Percentiles rank a stretch among this genome's conserved stretches.
Conservation (phyloP, 2,888 invertebrate genomes). For the Thereva nobilitata region DNA sequence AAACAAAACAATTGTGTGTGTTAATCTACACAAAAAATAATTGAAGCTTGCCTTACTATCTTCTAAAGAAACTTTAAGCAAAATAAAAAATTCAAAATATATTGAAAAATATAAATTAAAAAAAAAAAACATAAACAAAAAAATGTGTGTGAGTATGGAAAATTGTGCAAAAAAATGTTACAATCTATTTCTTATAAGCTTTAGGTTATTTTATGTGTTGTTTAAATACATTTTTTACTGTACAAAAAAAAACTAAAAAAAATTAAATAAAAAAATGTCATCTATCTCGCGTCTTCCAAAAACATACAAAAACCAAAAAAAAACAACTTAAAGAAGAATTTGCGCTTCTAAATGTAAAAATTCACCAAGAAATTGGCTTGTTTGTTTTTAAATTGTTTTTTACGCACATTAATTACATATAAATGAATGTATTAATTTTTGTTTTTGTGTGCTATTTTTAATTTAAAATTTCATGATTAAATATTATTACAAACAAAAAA, state of each 20-base stretch:
- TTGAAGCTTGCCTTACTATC: slow-evolving; percentile 32
- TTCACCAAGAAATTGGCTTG: too few relatives aligned
- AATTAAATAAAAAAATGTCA: slow-evolving; percentile 5
- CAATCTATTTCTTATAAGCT: too few relatives aligned
- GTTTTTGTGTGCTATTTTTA: too few relatives aligned
- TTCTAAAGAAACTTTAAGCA: slow-evolving; percentile 34
- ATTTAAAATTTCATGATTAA: too few relatives aligned
- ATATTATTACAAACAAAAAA: too few relatives aligned
- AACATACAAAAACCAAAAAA: background rate
- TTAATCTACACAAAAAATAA: background rate
- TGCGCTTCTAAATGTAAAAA: background rate
- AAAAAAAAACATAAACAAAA: background rate
- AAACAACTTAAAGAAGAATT: background rate
- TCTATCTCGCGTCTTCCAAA: slow-evolving; percentile 28
- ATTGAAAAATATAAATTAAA: background rate
- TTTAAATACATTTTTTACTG: too few relatives aligned
- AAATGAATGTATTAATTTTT: too few relatives aligned
- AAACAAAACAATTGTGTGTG: background rate
- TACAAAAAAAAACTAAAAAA: slow-evolving; percentile 9
- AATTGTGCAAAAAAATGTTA: too few relatives aligned
- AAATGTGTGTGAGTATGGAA: background rate
- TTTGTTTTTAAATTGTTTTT: too few relatives aligned
- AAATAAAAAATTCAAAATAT: slow-evolving; percentile 1
- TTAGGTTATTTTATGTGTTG: too few relatives aligned
- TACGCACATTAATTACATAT: too few relatives aligned